Evolutionary conservation across 2,797 vertebrate genomes (phyloP).

Genomic region (Crenuchus spilurus): DNA sequence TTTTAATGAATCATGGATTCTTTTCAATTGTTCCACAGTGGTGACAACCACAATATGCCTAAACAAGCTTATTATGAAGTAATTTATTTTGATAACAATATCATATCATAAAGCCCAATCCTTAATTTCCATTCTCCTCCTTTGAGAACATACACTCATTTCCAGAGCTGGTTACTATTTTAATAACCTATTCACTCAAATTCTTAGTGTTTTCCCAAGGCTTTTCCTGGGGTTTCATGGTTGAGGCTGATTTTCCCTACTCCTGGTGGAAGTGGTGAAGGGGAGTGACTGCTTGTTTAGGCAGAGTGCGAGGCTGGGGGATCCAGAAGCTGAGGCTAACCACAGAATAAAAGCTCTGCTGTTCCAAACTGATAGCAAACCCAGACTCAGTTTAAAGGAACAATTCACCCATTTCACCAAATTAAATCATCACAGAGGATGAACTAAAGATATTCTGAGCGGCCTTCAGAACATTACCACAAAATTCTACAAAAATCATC

Average conservation of each 20-base stretch:
- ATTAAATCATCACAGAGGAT: neutral
- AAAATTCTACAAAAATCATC: neutral
- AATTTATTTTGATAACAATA: too few species aligned
- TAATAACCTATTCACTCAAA: slow-evolving; percentile 70
- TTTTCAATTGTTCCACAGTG: too few species aligned
- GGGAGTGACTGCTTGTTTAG: slow-evolving; percentile 80
- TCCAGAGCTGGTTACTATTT: slow-evolving; percentile 59
- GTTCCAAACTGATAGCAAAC: slow-evolving; percentile 63
- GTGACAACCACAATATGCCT: too few species aligned
- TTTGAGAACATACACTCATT: too few species aligned
- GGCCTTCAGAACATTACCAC: neutral
- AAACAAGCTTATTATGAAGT: too few species aligned
- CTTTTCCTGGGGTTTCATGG: slow-evolving; percentile 74
- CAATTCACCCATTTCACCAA: slow-evolving; percentile 53
- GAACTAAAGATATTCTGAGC: neutral
- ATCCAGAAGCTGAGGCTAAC: slow-evolving; percentile 74
- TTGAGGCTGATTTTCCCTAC: slow-evolving; percentile 59
- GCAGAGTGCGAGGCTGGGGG: slow-evolving; percentile 39
- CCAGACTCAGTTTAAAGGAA: slow-evolving; percentile 53
- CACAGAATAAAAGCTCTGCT: slow-evolving; percentile 75
- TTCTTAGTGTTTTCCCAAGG: slow-evolving; percentile 64
- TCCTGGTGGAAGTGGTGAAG: slow-evolving; percentile 70
- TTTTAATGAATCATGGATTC: too few species aligned
- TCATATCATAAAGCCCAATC: too few species aligned
- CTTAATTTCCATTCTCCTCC: too few species aligned